Evolutionary conservation across 2,797 vertebrate species (phyloP).

Genomic region (Prionace glauca): DNA sequence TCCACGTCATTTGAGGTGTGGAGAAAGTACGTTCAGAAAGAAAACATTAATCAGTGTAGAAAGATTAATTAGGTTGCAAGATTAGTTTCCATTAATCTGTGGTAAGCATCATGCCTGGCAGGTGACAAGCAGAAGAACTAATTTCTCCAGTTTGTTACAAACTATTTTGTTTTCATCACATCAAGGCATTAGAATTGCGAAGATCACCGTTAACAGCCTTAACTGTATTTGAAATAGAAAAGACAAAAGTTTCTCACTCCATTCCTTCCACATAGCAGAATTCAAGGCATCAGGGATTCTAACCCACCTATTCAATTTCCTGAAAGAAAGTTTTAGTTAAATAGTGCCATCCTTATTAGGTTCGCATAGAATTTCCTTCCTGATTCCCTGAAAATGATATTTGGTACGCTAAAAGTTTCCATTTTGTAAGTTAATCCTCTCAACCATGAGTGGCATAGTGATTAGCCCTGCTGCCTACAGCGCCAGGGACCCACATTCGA

Average conservation of each 20-base stretch:
- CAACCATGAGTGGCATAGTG: too few species aligned
- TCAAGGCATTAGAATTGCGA: not conserved
- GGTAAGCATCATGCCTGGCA: too few species aligned
- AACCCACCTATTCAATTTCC: not conserved
- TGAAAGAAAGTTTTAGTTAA: not conserved
- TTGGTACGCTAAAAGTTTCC: not conserved
- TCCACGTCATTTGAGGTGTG: not conserved
- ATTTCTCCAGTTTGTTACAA: not conserved
- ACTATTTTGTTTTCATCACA: too few species aligned
- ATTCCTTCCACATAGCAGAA: not conserved
- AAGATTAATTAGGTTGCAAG: not conserved
- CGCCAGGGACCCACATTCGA: too few species aligned
- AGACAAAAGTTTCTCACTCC: not conserved
- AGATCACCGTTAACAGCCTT: not conserved
- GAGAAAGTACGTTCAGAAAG: not conserved
- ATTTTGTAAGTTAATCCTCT: not conserved
- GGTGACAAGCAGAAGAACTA: not conserved
- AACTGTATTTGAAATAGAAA: not conserved
- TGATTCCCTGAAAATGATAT: not conserved
- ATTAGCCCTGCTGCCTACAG: too few species aligned
- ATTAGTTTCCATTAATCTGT: constrained; percentile 10
- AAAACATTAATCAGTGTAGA: not conserved
- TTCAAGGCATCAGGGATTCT: not conserved
- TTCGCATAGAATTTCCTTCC: not conserved
- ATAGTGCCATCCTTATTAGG: not conserved